Conservation (phyloP, 2,113 vertebrate species). For the Muntiacus reevesi region DNA sequence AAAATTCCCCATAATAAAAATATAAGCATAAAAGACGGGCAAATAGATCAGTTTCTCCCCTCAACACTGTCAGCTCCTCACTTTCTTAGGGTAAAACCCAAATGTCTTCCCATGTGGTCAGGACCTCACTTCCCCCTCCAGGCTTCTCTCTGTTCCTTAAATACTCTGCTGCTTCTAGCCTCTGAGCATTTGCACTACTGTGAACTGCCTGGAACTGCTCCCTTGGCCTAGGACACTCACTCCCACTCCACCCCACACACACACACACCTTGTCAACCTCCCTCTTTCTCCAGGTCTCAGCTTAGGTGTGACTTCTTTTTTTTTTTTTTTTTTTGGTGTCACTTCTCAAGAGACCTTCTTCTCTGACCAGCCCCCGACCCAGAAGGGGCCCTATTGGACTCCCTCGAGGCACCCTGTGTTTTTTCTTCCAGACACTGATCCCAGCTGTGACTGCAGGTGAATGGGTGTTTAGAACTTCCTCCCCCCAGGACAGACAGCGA, state of each 20-base stretch:
- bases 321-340: too few relatives aligned
- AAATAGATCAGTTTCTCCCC: neutral
- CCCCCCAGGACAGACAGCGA: neutral
- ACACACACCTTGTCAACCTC: neutral
- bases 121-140: neutral
- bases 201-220: neutral
- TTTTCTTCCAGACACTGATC: neutral
- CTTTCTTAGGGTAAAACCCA: neutral
- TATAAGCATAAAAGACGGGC: neutral
- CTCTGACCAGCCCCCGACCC: neutral
- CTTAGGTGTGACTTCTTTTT: neutral
- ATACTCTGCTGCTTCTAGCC: neutral
- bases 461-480: neutral
- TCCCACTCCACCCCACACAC: fast-evolving
- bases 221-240: neutral
- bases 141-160: neutral
- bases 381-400: neutral
- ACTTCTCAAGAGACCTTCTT: neutral
- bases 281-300: neutral
- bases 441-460: neutral
- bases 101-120: fast-evolving
- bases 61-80: neutral
- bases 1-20: neutral
- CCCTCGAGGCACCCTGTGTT: neutral
- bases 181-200: neutral